Evolutionary conservation across 1,140 invertebrate genomes (phyloP).

Genomic region (Calephelis virginiensis): DNA sequence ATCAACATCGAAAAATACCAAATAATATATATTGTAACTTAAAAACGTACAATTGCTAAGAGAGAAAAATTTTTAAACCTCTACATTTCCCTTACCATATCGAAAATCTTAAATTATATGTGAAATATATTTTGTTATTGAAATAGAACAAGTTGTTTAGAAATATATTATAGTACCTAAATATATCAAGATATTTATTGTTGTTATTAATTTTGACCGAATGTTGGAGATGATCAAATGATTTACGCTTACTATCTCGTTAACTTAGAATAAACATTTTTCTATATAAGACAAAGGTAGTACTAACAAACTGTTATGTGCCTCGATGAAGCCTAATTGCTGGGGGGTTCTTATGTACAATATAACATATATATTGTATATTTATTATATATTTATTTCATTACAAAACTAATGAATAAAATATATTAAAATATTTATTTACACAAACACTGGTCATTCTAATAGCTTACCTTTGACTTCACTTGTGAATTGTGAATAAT

Average conservation of each 20-base stretch:
- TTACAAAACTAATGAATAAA: neutral
- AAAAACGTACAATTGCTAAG: slow-evolving; percentile 57
- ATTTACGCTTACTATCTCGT: slow-evolving; percentile 75
- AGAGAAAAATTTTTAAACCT: slow-evolving; percentile 52
- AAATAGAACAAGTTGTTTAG: slow-evolving; percentile 29
- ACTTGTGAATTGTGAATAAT: slow-evolving; percentile 6
- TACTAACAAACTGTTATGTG: slow-evolving; percentile 58
- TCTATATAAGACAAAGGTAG: slow-evolving; percentile 58
- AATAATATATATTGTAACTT: neutral
- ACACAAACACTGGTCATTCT: neutral
- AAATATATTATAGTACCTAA: neutral
- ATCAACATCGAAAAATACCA: neutral
- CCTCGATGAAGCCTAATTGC: slow-evolving; percentile 37
- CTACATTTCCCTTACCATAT: slow-evolving; percentile 34
- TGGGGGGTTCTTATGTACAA: neutral
- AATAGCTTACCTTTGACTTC: slow-evolving; percentile 4
- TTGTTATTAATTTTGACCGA: slow-evolving; percentile 29
- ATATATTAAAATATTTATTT: slow-evolving; percentile 8
- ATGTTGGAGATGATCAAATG: slow-evolving; percentile 50
- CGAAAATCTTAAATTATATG: slow-evolving; percentile 36
- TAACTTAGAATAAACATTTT: slow-evolving; percentile 62
- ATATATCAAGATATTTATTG: slow-evolving; percentile 10
- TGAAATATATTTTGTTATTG: slow-evolving; percentile 60
- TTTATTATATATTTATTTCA: neutral
- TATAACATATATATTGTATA: neutral